Percentiles rank a stretch among this genome's conserved stretches.
Conservation (phyloP, 35 echinoderm and acorn worm species). For the Eucidaris tribuloides region DNA sequence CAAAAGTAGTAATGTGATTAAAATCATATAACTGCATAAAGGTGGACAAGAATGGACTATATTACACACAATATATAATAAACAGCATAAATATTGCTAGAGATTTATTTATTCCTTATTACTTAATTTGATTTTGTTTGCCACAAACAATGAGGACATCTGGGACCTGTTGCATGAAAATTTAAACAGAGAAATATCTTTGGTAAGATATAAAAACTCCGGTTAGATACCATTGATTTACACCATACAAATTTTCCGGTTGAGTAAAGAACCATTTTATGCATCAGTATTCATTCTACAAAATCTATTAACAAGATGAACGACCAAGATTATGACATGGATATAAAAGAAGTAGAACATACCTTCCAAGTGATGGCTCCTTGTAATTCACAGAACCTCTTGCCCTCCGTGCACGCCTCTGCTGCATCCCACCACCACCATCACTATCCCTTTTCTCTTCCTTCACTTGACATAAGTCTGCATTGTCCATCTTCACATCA, state of each 20-base stretch:
- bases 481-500: background rate
- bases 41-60: background rate
- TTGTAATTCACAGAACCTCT: constrained; percentile 1
- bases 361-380: background rate
- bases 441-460: no score
- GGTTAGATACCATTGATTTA: no score
- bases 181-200: background rate
- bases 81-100: background rate
- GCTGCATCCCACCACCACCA: background rate
- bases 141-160: background rate
- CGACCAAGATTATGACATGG: no score
- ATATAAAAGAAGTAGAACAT: background rate
- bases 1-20: background rate
- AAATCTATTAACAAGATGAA: background rate
- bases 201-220: background rate
- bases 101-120: background rate
- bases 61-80: background rate
- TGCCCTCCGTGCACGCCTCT: background rate
- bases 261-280: background rate
- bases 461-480: no score
- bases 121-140: background rate
- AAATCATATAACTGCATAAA: background rate
- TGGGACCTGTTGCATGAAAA: background rate
- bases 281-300: background rate
- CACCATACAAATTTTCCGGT: no score